A percentile compares a stretch with the other conserved stretches of the same genome.
Conservation (phyloP, 2,888 invertebrate genomes). For the Pseudococcus jackbeardsleyi region DNA sequence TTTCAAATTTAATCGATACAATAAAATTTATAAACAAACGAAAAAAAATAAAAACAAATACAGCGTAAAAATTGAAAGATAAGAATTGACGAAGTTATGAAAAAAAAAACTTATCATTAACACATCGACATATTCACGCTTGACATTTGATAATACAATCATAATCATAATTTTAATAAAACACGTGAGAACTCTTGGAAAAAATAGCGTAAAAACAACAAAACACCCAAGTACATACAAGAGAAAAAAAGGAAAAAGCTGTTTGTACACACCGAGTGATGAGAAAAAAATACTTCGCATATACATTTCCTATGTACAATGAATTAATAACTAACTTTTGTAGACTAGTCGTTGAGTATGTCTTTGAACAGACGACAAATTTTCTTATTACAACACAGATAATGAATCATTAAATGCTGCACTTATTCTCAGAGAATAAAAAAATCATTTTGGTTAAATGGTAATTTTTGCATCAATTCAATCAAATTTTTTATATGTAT, state of each 20-base stretch:
- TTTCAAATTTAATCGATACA: constrained; percentile 40
- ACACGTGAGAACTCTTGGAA: constrained; percentile 9
- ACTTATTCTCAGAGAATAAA: constrained; percentile 49
- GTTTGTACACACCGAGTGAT: constrained; percentile 41
- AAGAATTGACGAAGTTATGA: constrained; percentile 51
- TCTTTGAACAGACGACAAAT: constrained; percentile 3
- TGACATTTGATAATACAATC: constrained; percentile 10
- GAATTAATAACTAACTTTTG: constrained; percentile 27
- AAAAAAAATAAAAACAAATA: constrained; percentile 50
- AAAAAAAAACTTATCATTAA: constrained; percentile 52
- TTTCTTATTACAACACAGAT: not conserved
- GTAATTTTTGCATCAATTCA: not conserved
- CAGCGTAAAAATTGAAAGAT: constrained; percentile 55
- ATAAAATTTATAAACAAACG: constrained; percentile 42
- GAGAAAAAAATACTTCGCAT: constrained; percentile 13
- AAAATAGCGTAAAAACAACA: constrained; percentile 26
- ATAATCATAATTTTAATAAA: not conserved
- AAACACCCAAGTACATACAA: constrained; percentile 28
- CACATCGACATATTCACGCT: constrained; percentile 35
- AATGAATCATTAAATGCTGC: constrained; percentile 18
- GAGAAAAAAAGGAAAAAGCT: not conserved
- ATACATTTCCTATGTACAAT: constrained; percentile 24
- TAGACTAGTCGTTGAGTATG: constrained; percentile 51
- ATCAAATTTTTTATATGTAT: not conserved
- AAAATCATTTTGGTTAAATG: constrained; percentile 39